phyloP scores from a whole-genome alignment of 1,140 invertebrate genomes.

The Pogonus chalceus region DNA sequence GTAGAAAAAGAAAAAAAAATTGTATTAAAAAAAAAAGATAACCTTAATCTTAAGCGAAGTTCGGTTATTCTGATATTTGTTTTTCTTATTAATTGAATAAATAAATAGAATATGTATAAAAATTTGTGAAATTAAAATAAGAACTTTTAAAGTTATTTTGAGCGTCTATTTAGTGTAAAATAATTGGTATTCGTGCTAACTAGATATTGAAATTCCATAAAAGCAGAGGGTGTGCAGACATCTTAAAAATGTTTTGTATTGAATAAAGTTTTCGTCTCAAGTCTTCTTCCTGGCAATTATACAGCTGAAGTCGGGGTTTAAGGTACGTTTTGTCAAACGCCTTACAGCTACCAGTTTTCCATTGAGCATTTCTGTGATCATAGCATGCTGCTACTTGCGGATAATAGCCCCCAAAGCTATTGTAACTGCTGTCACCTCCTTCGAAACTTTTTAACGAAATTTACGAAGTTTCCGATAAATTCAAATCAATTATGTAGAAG shows the following conservation, averaged over 20 bases:
- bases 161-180: too few relatives aligned
- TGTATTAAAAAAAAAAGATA: too few relatives aligned
- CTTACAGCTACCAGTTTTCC: neutral
- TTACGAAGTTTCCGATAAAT: constrained; percentile 5
- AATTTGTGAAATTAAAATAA: too few relatives aligned
- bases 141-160: too few relatives aligned
- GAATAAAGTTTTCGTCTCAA: neutral
- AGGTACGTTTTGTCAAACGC: neutral
- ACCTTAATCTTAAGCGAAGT: too few relatives aligned
- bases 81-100: too few relatives aligned
- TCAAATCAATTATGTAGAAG: constrained; percentile 6
- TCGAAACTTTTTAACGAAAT: neutral
- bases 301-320: neutral
- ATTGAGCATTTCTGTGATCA: neutral
- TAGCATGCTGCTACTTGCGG: neutral
- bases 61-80: too few relatives aligned
- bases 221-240: neutral
- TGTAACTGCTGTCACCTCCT: neutral
- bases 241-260: neutral
- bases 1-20: too few relatives aligned
- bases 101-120: too few relatives aligned
- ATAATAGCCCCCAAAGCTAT: neutral
- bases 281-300: neutral
- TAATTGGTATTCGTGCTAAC: too few relatives aligned
- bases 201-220: too few relatives aligned